Conservation (phyloP, 2,888 invertebrate species). For the Synanthedon myopaeformis region DNA sequence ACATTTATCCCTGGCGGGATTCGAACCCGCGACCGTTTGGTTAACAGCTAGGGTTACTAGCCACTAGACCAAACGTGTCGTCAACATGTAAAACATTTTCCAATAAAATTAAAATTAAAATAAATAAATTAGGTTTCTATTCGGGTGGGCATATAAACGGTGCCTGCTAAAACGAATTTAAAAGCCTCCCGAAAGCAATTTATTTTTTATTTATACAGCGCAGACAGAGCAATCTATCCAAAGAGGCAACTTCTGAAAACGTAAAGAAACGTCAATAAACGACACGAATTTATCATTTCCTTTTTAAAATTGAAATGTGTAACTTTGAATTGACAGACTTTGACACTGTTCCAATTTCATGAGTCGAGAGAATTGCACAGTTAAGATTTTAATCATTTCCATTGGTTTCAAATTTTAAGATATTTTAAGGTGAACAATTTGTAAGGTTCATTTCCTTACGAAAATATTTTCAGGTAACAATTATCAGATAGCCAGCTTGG, state of each 20-base stretch:
- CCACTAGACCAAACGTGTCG: too few relatives aligned
- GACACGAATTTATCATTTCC: constrained; percentile 46
- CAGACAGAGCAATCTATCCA: constrained; percentile 37
- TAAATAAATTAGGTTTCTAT: too few relatives aligned
- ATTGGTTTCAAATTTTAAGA: not conserved
- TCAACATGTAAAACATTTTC: too few relatives aligned
- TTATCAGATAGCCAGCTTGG: too few relatives aligned
- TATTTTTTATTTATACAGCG: constrained; percentile 30
- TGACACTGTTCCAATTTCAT: not conserved
- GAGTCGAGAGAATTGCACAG: not conserved
- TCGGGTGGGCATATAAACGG: not conserved
- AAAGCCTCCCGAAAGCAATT: constrained; percentile 9
- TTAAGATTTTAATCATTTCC: not conserved
- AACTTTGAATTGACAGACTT: constrained; percentile 17
- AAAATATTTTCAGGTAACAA: too few relatives aligned
- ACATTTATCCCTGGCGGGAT: too few relatives aligned
- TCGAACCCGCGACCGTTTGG: too few relatives aligned
- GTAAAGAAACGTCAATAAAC: constrained; percentile 37
- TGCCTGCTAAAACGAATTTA: constrained; percentile 1
- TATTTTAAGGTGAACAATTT: too few relatives aligned
- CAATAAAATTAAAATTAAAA: too few relatives aligned
- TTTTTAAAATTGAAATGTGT: constrained; percentile 50
- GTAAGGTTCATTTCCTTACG: too few relatives aligned
- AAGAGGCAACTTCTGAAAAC: constrained; percentile 21
- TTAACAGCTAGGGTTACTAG: too few relatives aligned